Evolutionary conservation across 2,113 vertebrate species (phyloP), one percentile per base, ranked within the genome.

Genomic region (Lophura nycthemera): DNA sequence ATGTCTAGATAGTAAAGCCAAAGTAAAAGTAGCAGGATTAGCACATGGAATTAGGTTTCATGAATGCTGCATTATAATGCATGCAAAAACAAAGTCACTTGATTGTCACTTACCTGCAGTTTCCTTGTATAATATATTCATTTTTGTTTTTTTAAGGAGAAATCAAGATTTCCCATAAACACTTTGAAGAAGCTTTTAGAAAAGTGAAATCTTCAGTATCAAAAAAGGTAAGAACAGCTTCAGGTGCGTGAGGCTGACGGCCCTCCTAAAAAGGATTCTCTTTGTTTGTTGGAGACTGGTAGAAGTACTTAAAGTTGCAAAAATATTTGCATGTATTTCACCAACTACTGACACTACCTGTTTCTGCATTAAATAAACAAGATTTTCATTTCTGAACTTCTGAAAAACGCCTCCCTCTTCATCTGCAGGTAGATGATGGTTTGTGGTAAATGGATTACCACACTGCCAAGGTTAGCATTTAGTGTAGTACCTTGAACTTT

Each of bases 141-240:
- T 36, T 32, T 94, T 50, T 83, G 86, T 95, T 66, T 96, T 63
- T 96, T 82, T 86, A 96, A 86, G 95, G 95, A 52, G 96, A 98
- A 89, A 98, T 99, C 93, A 97, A 92, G 87, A 97, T 99, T 78
- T 97, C 96, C 96, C 96, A 21, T 91, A 96, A 97, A 80, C 98
- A 99, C 92, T 99, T 99, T 75, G 98, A 99, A 89, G 98, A 98
- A 30, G 99, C 99, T 89, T 99, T 99, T 77, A 98, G 89, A 95
- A 99, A 98, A 97, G 98, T 99, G 52, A 98, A 98, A 32, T 98
- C 99, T 13, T 99, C 99, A 4, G 96, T 99, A 61, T 99, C 98
- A 54, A 98, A 97, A 97, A 98, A 99, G 98, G 99, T 99, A 94
- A 98, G 97, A 61, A 67, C 56, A 85, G 25, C 38, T 60, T 50